Base-by-base conservation (phyloP, 2,888 invertebrate species). In the Ornithoptera priamus region DNA sequence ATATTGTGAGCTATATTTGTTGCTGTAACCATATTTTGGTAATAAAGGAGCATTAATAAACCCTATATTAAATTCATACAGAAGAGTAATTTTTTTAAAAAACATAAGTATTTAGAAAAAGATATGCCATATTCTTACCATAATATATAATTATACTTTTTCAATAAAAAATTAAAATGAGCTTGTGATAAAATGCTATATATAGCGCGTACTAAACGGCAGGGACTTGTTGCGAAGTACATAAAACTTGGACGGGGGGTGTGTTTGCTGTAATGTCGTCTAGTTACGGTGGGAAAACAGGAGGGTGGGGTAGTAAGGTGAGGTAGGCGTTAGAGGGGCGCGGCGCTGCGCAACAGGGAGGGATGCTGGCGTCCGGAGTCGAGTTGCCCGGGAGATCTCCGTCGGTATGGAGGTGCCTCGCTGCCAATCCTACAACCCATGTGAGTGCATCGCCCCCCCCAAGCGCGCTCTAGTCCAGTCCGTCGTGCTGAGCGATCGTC, bases 331-430 rank as follows among this genome's bases (percentile, higher is more conserved):
- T 81, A 74, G 83, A 82, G 80, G 84, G 83, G 82, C 83, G 84
- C 68, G 86, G 84, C 63, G 75, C 77, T 73, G 85, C 83, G 80
- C 81, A 83, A 83, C 80, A 75, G 84, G 86, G 74, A 80, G 82
- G 72, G 82, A 83, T 75, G 75, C 69, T 69, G 72, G 74, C 72
- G 69, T 71, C 78, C 81, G 77, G 75, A 76, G 76, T 76, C 78
- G 81, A 91, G 92, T 92, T 91, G 92, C 90, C 91, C 85, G 89
- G 92, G 90, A 88, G 91, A 91, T 84, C 79, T 89, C 86, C 77
- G 73, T 78, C 86, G 86, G 82, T 76, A 93, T 93, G 93, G 93
- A 93, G 88, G 92, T 93, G 91, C 91, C 92, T 75, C 88, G 92
- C 61, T 92, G 89, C 86, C 89, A 93, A 72, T 86, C 92, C 59